Base-by-base conservation (phyloP, 2,888 invertebrate species). In the Platerodrilus igneus region DNA sequence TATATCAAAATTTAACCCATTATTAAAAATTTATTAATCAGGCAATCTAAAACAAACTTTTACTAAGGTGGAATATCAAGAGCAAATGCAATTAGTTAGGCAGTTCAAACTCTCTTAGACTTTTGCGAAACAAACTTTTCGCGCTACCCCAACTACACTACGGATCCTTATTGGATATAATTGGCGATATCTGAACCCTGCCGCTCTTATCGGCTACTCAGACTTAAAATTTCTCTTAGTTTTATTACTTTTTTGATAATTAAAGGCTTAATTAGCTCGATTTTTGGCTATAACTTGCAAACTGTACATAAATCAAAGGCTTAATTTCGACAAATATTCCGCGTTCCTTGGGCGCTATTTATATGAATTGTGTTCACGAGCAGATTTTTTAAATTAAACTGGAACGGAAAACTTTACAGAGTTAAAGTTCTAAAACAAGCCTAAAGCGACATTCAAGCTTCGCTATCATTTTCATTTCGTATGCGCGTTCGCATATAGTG, bases 401-500 rank as follows among this genome's bases (percentile, higher is more conserved):
- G n/a, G 34, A 38, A 34, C 38, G 30, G 26, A 42, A 31, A 35
- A 27, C 35, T 31, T 55, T 52, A 48, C 57, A 18, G 33, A 52
- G 55, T 56, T 51, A 51, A n/a, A 56, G 53, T 56, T 56, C 50
- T 53, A 52, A 51, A 44, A 48, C 34, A 43, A 45, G 48, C 58
- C 51, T 58, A 21, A 32, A 55, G 51, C 55, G 26, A 55, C 58
- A 16, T 10, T 28, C 15, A 57, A 58, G 60, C 56, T 53, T 52
- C 49, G 51, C 56, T 56, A 57, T 58, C 55, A 51, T 37, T 48
- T 48, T 52, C 54, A 59, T 58, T 54, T 54, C 55, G 59, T 58
- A 60, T 61, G 55, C n/a, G 55, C 49, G 52, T 52, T 52, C 55
- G 57, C 55, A 53, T 51, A 53, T 51, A 51, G 47, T 40, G 48